Evolutionary conservation across 2,113 vertebrate species (phyloP).

Genomic region (Bagarius yarrelli): DNA sequence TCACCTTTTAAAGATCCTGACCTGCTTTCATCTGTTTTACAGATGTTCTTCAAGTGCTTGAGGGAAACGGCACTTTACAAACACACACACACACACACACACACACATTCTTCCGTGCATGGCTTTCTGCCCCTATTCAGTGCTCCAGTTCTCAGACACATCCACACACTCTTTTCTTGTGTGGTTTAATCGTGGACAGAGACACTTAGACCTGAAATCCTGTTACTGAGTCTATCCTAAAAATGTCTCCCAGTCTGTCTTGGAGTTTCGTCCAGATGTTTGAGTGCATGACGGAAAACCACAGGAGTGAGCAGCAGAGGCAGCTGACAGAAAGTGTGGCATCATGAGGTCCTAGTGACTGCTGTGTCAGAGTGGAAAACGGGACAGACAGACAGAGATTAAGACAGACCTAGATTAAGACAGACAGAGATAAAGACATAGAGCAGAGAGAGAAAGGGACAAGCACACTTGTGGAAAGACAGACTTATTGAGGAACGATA

Average conservation of each 20-base stretch:
- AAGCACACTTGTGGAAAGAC: no score
- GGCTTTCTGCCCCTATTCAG: constrained; percentile 8
- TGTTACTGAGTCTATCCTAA: constrained; percentile 5
- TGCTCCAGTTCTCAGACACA: constrained; percentile 19
- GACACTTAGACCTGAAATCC: constrained; percentile 43
- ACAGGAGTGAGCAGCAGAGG: background rate
- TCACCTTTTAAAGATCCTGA: background rate
- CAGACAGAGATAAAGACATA: background rate
- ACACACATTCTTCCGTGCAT: background rate
- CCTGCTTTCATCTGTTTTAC: constrained; percentile 38
- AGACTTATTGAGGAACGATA: no score
- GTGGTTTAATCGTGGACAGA: constrained; percentile 24
- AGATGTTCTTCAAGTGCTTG: constrained; percentile 35
- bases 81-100: constrained; percentile 6
- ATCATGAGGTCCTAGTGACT: constrained; percentile 27
- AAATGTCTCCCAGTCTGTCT: constrained; percentile 12
- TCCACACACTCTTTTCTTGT: constrained; percentile 14
- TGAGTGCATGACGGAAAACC: constrained; percentile 17
- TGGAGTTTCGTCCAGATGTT: constrained; percentile 15
- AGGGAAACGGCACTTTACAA: constrained; percentile 19
- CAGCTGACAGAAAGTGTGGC: constrained; percentile 14
- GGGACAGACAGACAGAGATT: background rate
- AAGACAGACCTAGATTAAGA: background rate
- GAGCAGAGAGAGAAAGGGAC: no score
- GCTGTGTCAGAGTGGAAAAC: constrained; percentile 13